Percentiles rank a stretch among this genome's conserved stretches.
phyloP scores from a whole-genome alignment of 2,113 vertebrate species.

The Lutjanus erythropterus region DNA sequence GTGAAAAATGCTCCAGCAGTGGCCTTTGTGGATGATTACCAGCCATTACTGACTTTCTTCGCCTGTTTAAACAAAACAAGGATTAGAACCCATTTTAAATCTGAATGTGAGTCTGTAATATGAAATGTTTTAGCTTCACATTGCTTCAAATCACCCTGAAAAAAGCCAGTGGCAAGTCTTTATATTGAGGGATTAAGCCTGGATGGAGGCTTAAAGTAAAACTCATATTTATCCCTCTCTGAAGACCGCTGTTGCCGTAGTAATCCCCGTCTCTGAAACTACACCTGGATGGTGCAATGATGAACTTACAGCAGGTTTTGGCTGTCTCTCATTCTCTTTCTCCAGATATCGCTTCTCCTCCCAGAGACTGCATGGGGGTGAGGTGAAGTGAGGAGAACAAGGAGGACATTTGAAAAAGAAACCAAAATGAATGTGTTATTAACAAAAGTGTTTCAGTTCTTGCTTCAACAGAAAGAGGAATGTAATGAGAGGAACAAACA shows the following conservation, averaged over 20 bases:
- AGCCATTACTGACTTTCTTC: neutral
- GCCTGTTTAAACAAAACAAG: neutral
- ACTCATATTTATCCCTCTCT: conserved; percentile 50
- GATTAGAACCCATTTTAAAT: neutral
- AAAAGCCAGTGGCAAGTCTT: conserved; percentile 18
- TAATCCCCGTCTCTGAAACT: conserved; percentile 54
- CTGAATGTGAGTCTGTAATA: neutral
- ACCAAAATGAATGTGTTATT: conserved; percentile 16
- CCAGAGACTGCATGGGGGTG: conserved; percentile 76
- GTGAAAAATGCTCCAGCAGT: neutral
- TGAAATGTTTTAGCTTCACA: conserved; percentile 12
- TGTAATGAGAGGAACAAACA: neutral
- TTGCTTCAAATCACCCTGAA: conserved; percentile 2
- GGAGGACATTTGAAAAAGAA: neutral
- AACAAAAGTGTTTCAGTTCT: conserved; percentile 46
- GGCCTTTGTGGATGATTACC: neutral
- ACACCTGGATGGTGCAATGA: conserved; percentile 38
- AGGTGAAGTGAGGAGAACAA: conserved; percentile 21
- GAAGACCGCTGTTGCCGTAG: conserved; percentile 35
- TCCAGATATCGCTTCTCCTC: conserved; percentile 89
- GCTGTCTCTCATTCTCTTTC: conserved; percentile 86
- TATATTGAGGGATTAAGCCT: conserved; percentile 38
- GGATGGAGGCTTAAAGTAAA: conserved; percentile 52
- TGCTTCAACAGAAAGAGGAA: conserved; percentile 37
- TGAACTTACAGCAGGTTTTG: conserved; percentile 88